These are phyloP conservation scores for Plumapathes pennacea DNA, from an alignment of 92 coral and sea anemone genomes.

Conservation along the genomic window DNA sequence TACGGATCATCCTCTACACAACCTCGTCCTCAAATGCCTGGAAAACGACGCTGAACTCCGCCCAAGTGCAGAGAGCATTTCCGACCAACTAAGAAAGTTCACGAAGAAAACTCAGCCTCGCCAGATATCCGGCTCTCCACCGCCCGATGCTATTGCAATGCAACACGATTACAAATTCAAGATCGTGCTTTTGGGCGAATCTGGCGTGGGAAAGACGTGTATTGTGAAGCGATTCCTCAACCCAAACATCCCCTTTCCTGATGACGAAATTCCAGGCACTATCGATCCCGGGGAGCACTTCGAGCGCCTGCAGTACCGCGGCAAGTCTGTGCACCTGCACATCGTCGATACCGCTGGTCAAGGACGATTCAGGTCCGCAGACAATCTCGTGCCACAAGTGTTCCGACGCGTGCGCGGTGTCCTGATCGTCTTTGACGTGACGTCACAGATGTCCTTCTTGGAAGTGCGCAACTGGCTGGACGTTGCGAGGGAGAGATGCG, in stretches of 20 bases:
- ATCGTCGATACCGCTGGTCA: slow-evolving; percentile 72
- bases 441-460: slow-evolving; percentile 29
- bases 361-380: slow-evolving; percentile 19
- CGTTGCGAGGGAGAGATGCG: slow-evolving; percentile 24
- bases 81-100: slow-evolving; percentile 27
- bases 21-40: slow-evolving; percentile 60
- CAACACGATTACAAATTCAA: slow-evolving; percentile 62
- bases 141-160: slow-evolving; percentile 4
- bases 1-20: slow-evolving; percentile 59
- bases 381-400: slow-evolving; percentile 49
- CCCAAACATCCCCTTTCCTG: slow-evolving; percentile 20
- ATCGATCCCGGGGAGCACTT: slow-evolving; percentile 56
- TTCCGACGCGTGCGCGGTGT: slow-evolving; percentile 71
- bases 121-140: background rate
- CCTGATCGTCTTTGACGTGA: slow-evolving; percentile 65
- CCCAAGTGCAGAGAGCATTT: slow-evolving; percentile 50
- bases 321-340: slow-evolving; percentile 73
- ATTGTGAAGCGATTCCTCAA: slow-evolving; percentile 64
- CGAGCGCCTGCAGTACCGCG: slow-evolving; percentile 64
- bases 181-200: slow-evolving; percentile 65
- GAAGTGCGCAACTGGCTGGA: slow-evolving; percentile 53
- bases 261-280: slow-evolving; percentile 11
- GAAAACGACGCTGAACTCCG: slow-evolving; percentile 64
- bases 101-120: slow-evolving; percentile 7
- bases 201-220: slow-evolving; percentile 75